Percentiles rank a stretch among this genome's conserved stretches.
phyloP scores from a whole-genome alignment of 1,140 invertebrate genomes.

The Oncopodura yosiiana region DNA sequence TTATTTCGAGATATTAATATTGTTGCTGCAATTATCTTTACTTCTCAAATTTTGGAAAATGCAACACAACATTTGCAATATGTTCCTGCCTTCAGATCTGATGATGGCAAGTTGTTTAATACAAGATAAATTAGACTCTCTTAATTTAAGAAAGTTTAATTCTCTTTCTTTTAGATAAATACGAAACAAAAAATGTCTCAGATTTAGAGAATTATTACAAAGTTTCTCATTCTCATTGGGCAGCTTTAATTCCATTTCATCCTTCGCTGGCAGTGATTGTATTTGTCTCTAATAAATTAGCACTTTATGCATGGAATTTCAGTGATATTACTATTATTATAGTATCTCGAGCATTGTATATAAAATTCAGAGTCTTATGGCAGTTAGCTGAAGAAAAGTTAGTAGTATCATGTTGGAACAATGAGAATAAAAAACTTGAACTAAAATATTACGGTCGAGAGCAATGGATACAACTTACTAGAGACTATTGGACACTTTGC shows the following conservation, averaged over 20 bases:
- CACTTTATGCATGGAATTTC: conserved; percentile 28
- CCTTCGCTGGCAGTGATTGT: conserved; percentile 1
- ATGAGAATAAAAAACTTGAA: neutral
- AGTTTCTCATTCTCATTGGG: conserved; percentile 10
- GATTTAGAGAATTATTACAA: conserved; percentile 11
- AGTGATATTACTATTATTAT: conserved; percentile 20
- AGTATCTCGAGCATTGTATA: conserved; percentile 13
- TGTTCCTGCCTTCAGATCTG: neutral
- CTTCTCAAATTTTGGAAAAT: conserved; percentile 14
- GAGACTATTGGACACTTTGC: conserved; percentile 5
- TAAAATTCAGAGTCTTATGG: conserved; percentile 18
- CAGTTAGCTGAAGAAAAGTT: neutral
- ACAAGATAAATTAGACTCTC: no score
- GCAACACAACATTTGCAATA: conserved; percentile 2
- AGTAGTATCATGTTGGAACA: neutral
- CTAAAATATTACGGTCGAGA: neutral
- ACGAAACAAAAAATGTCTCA: neutral
- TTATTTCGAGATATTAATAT: conserved; percentile 7
- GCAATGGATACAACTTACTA: conserved; percentile 2
- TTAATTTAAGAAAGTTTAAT: no score
- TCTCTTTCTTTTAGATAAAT: no score
- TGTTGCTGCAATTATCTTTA: neutral
- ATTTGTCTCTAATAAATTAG: conserved; percentile 21
- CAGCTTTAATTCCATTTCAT: conserved; percentile 11
- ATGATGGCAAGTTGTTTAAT: neutral